Conservation (phyloP, 2,113 vertebrate genomes). For the Gambusia holbrooki region DNA sequence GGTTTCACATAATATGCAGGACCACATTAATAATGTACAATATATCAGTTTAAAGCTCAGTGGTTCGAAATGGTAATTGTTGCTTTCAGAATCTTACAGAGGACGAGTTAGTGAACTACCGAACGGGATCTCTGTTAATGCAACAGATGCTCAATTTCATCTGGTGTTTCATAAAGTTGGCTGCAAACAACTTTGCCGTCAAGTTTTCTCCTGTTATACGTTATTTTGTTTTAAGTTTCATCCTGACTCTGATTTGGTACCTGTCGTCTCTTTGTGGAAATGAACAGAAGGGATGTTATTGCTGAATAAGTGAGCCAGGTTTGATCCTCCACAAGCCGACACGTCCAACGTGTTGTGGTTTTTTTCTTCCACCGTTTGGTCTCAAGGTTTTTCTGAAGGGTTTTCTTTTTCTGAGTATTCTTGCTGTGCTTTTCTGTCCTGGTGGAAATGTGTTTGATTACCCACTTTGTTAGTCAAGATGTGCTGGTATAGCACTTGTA, state of each 20-base stretch:
- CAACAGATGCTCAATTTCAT: too few relatives aligned
- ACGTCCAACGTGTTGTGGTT: conserved; percentile 5
- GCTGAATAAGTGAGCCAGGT: conserved; percentile 22
- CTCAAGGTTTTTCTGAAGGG: background rate
- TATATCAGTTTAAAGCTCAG: too few relatives aligned
- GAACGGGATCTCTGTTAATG: too few relatives aligned
- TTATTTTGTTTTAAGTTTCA: too few relatives aligned
- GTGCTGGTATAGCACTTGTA: conserved; percentile 13
- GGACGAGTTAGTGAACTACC: too few relatives aligned
- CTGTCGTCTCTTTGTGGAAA: background rate
- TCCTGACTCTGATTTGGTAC: background rate
- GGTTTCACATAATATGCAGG: too few relatives aligned
- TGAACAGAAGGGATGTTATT: conserved; percentile 10
- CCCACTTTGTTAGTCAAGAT: background rate
- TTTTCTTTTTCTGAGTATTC: conserved; percentile 1
- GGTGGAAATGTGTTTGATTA: conserved; percentile 14
- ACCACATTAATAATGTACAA: too few relatives aligned
- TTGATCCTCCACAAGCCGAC: conserved; percentile 24
- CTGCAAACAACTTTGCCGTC: too few relatives aligned
- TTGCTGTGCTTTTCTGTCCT: conserved; percentile 4
- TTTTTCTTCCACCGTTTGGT: conserved; percentile 3
- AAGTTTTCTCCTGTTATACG: too few relatives aligned
- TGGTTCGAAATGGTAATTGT: too few relatives aligned
- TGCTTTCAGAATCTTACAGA: too few relatives aligned
- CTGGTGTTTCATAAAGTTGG: too few relatives aligned